These are phyloP conservation scores for Chroicocephalus ridibundus DNA, from an alignment of 2,113 vertebrate genomes.

Conservation along the genomic window DNA sequence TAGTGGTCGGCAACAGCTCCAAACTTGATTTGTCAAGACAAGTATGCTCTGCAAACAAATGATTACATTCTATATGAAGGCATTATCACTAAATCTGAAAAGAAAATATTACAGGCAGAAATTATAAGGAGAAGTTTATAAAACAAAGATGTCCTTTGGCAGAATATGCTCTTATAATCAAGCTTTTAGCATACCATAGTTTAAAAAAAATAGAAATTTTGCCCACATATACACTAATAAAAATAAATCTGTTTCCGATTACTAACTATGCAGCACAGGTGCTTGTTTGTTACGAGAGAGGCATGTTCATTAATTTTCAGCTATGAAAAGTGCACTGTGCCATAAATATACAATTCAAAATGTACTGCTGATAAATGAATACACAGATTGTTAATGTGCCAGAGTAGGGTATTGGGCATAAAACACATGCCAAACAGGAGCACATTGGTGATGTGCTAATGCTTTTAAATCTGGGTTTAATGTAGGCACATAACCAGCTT, in stretches of 20 bases:
- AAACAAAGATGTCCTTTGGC: constrained; percentile 62
- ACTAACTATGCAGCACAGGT: constrained; percentile 99
- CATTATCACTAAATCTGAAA: constrained; percentile 66
- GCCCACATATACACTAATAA: constrained; percentile 96
- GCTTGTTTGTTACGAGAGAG: constrained; percentile 99
- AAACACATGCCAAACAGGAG: constrained; percentile 85
- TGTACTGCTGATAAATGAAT: constrained; percentile 98
- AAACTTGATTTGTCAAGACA: constrained; percentile 67
- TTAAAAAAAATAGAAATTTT: constrained; percentile 81
- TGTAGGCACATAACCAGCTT: constrained; percentile 67
- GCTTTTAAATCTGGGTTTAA: constrained; percentile 77
- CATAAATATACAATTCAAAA: constrained; percentile 98
- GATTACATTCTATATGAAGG: constrained; percentile 64
- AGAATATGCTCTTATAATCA: constrained; percentile 51
- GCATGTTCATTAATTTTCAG: constrained; percentile 99
- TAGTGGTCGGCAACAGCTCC: constrained; percentile 20
- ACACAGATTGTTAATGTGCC: constrained; percentile 98
- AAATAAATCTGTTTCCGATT: constrained; percentile 99
- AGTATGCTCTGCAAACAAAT: constrained; percentile 68
- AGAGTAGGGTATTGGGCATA: constrained; percentile 89
- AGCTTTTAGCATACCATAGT: constrained; percentile 62
- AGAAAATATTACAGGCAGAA: constrained; percentile 52
- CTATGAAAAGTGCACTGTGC: constrained; percentile 98
- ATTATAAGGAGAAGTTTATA: constrained; percentile 66
- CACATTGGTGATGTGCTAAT: constrained; percentile 84